Percentiles rank a stretch among this genome's conserved stretches.
Evolutionary conservation across 2,888 invertebrate species (phyloP).

Genomic region (Trissonchulus sp.): DNA sequence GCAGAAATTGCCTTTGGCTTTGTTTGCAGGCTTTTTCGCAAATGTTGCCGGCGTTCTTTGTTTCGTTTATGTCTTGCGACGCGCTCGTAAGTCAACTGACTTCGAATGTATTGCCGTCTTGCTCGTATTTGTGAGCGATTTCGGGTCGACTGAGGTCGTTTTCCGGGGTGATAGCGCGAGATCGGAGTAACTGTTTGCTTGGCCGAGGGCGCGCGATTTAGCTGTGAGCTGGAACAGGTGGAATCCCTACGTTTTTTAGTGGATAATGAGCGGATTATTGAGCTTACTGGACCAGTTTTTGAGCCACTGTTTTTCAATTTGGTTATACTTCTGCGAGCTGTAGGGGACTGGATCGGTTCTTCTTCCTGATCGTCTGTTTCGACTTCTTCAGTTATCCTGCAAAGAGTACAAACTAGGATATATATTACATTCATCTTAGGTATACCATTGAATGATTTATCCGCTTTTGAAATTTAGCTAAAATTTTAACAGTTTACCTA

Average conservation of each 20-base stretch:
- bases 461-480: too few species aligned
- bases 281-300: neutral
- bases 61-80: slow-evolving; percentile 34
- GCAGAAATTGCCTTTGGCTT: slow-evolving; percentile 49
- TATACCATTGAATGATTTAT: too few species aligned
- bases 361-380: neutral
- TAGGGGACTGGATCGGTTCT: neutral
- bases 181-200: neutral
- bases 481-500: too few species aligned
- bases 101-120: neutral
- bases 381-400: neutral
- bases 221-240: neutral
- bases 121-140: neutral
- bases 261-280: neutral
- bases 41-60: slow-evolving; percentile 41
- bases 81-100: slow-evolving; percentile 22
- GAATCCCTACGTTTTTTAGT: neutral
- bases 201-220: neutral
- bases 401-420: neutral
- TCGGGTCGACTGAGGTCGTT: neutral
- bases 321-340: neutral
- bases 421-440: too few species aligned
- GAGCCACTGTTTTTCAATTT: too few species aligned
- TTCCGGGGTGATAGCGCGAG: neutral
- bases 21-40: neutral